Percentiles rank a stretch among this genome's conserved stretches.
These are phyloP conservation scores for Phrynocephalus versicolor DNA, from an alignment of 2,113 vertebrate species.

Conservation along the genomic window DNA sequence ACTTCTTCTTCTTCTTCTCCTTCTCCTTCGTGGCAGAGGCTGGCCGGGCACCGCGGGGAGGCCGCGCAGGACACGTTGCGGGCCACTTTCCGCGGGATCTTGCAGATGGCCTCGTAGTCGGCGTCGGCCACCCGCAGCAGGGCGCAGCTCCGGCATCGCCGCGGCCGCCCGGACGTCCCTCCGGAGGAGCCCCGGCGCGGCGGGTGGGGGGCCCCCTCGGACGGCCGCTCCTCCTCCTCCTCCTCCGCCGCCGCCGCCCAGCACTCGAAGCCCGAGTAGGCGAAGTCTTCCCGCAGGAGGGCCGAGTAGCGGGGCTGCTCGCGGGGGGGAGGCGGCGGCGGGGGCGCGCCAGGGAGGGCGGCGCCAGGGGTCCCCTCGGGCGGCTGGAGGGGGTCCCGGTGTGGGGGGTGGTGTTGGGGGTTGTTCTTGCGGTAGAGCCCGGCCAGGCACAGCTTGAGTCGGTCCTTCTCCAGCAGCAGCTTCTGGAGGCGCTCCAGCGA, in stretches of 20 bases:
- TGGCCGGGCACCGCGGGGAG: slow-evolving; percentile 78
- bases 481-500: slow-evolving; percentile 92
- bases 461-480: slow-evolving; percentile 90
- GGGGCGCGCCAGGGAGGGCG: no score
- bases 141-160: slow-evolving; percentile 86
- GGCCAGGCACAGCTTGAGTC: slow-evolving; percentile 88
- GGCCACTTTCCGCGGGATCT: slow-evolving; percentile 85
- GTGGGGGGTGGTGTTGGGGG: no score
- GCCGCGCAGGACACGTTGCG: slow-evolving; percentile 83
- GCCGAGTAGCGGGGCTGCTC: slow-evolving; percentile 78
- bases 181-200: slow-evolving; percentile 31
- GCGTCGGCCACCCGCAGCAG: slow-evolving; percentile 86
- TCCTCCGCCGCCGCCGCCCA: slow-evolving; percentile 72
- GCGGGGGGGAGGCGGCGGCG: no score
- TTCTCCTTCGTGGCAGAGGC: slow-evolving; percentile 77
- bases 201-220: no score
- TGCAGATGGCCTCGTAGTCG: slow-evolving; percentile 93
- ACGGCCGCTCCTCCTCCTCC: slow-evolving; percentile 81
- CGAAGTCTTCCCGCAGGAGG: slow-evolving; percentile 89
- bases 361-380: no score
- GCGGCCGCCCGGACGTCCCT: slow-evolving; percentile 66
- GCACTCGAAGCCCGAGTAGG: slow-evolving; percentile 88
- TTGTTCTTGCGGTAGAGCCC: slow-evolving; percentile 88
- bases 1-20: slow-evolving; percentile 75
- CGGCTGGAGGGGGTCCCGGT: no score